Base-by-base conservation (phyloP, 2,888 invertebrate genomes). In the Aquatica leii region DNA sequence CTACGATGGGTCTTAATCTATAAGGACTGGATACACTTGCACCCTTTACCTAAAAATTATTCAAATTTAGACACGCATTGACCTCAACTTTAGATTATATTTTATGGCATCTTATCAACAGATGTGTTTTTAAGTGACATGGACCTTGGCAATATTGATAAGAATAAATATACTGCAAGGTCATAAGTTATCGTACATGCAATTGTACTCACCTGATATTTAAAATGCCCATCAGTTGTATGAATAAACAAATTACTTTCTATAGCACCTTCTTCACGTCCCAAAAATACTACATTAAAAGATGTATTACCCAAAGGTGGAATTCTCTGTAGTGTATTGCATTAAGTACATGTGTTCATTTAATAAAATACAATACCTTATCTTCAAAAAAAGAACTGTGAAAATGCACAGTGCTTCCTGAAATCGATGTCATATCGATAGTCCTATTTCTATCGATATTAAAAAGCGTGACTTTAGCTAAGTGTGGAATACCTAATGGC, bases 381-480 rank as follows among this genome's bases (percentile, higher is more conserved):
- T 95, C 90, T 78, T 95, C 92, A 82, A 97, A 97, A 86, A 98
- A 97, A 70, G 97, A 97, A 77, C 97, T 96, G 83, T 98, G 96
- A 86, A 98, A 98, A 84, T 96, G 94, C 34, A 93, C 91, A 73
- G 95, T 95, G 82, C 91, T 94, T 76, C 97, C 97, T 71, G 96
- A 95, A 78, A 98, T 95, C 71, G 97, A 96, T 79, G 94, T 91
- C 80, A 98, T 88, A 81, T 95, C 94, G 77, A 98, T 88, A 77
- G 92, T 95, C 78, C 89, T 89, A 84, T 95, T 94, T 73, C 85
- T 84, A 84, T 93, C 93, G 75, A 88, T 88, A 86, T 98, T 98
- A 82, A 91, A 89, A 73, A 98, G 85, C 73, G 91, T 92, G 70
- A 97, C 97, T 78, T 89, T 87, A 82, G 92, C 90, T 82, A 92